Conservation (phyloP, 1,140 invertebrate genomes). For the Oedothorax gibbosus region DNA sequence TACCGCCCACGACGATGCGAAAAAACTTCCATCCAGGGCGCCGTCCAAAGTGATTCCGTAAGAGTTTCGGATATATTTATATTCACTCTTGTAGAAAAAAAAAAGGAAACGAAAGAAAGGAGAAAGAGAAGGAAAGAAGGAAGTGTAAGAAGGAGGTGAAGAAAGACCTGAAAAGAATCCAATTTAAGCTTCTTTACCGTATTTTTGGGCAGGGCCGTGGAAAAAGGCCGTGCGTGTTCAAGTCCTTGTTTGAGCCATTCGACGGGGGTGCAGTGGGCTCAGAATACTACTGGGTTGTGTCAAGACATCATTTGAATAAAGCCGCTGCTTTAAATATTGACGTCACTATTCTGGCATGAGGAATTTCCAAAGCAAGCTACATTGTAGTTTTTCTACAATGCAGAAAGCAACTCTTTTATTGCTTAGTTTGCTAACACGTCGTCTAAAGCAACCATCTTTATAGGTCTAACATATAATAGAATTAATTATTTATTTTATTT, state of each 20-base stretch:
- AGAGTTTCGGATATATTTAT: slow-evolving; percentile 23
- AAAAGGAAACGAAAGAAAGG: background rate
- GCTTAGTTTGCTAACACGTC: no score
- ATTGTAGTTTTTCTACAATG: no score
- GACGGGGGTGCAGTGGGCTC: background rate
- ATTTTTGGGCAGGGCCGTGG: slow-evolving; percentile 13
- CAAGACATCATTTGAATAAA: no score
- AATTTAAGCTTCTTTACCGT: slow-evolving; percentile 57
- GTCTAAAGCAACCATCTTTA: no score
- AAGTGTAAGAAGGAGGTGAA: slow-evolving; percentile 51
- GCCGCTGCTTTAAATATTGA: no score
- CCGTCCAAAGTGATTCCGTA: slow-evolving; percentile 55
- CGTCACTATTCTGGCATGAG: no score
- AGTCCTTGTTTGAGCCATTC: slow-evolving; percentile 38
- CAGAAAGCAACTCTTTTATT: no score
- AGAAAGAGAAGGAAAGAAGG: slow-evolving; percentile 3
- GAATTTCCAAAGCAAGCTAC: no score
- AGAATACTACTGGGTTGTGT: slow-evolving; percentile 47
- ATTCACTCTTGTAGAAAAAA: slow-evolving; percentile 15
- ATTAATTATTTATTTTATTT: no score
- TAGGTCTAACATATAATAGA: no score
- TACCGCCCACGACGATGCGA: background rate
- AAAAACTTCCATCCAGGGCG: slow-evolving; percentile 20
- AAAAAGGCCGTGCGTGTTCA: slow-evolving; percentile 42
- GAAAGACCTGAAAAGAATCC: slow-evolving; percentile 51